Evolutionary conservation across 2,888 invertebrate species (phyloP), one percentile per base, ranked within the genome.

Genomic region (Andrena marginata): DNA sequence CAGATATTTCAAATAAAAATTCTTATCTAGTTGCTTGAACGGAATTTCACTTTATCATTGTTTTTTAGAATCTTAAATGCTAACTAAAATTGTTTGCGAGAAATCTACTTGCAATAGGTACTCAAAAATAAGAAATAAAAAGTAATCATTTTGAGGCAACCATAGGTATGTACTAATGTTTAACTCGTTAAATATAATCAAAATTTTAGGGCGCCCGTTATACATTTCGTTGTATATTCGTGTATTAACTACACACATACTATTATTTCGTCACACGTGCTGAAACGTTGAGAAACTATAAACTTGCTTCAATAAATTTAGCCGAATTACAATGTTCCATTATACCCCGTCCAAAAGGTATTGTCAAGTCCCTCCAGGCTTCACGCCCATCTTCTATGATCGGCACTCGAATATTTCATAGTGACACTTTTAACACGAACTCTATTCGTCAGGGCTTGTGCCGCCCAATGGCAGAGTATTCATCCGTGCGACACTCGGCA

Each of bases 351-450:
- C 85, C 86, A 84, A 86, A 42, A 82, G 85, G 85, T 82, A 82
- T 77, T 80, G 82, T 83, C 69, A 59, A 77, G 74, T 64, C 64
- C 63, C 72, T 60, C 67, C 62, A 77, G 71, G 84, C 88, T 89
- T 91, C 91, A 91, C 91, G 91, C 91, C 92, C 85, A 84, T 87
- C 88, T 72, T 78, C 79, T 80, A 75, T 81, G 82, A 77, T 90
- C 85, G 64, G 75, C 87, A 89, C 88, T 90, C 87, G 89, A 92
- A 92, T 92, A 92, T 92, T 91, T 92, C 92, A 92, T 90, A 87
- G 88, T 90, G 92, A 92, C 92, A 90, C 90, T 91, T 90, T 85
- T 83, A 90, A 91, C 91, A 91, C 91, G 90, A 92, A 92, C 92
- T 91, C 90, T 88, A 92, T 92, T 92, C 91, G 90, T 91, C 91